Evolutionary conservation across 2,797 vertebrate genomes (phyloP), one percentile per base, ranked within the genome.

Genomic region (Tympanoctomys barrerae): DNA sequence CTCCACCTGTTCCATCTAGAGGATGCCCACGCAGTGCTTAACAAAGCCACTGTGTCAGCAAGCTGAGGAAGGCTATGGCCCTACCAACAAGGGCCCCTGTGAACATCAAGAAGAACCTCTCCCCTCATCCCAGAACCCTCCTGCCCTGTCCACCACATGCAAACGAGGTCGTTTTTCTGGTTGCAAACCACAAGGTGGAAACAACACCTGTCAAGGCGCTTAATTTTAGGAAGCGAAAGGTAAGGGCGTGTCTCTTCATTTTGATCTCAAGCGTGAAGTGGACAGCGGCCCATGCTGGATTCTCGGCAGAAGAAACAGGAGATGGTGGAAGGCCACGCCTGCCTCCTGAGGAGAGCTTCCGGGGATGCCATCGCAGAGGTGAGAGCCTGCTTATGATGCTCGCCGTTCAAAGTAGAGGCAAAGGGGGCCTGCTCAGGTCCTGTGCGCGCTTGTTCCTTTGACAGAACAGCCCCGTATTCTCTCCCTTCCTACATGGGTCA

Each of bases 101-200:
- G 31, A 36, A 81, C 49, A 68, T 1, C 42, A 54, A 18, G 14
- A 26, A 85, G 13, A 46, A 21, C 0, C 75, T 61, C 22, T 1
- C 33, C 26, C 21, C 10, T 5, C 42, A 14, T 61, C 57, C 71
- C 49, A 75, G 8, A 71, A 7, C 16, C 36, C 21, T 36, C 26
- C 46, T 1, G 0, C 1, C 10, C 71, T 81, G 73, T 39, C 39
- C 28, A 0, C 21, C 49, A 22, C 8, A 1, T 14, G 42, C 28
- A 57, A 61, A 33, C 64, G 0, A 0, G 71, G 21, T 19, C 5
- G 77, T 52, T 92, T 87, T 64, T n/a, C 82, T 19, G 39, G 5
- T 13, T 96, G 94, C 79, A 97, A 97, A 95, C 36, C 83, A 80
- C 70, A 71, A 12, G 91, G 81, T 70, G 75, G 52, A 64, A 97